These are phyloP conservation scores for Drosophila cyrtoloma DNA, from an alignment of 2,888 invertebrate species.

Conservation along the genomic window DNA sequence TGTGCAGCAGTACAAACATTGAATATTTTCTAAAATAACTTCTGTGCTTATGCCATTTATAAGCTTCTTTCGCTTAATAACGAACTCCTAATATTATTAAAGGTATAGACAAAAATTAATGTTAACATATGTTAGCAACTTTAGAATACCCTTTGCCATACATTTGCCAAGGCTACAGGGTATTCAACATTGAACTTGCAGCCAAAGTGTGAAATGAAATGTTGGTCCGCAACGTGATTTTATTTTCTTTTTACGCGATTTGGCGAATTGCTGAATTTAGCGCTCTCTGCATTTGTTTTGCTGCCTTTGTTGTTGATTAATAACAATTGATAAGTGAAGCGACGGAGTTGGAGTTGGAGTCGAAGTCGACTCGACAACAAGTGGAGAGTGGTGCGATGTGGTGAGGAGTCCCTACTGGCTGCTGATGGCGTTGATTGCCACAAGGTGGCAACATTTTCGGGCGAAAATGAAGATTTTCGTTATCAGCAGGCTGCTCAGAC, in stretches of 20 bases:
- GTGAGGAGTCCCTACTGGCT: conserved; percentile 40
- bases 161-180: conserved; percentile 4
- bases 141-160: background rate
- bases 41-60: background rate
- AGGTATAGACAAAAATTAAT: background rate
- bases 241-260: conserved; percentile 24
- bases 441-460: conserved; percentile 78
- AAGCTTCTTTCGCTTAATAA: background rate
- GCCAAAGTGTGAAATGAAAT: conserved; percentile 74
- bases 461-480: conserved; percentile 79
- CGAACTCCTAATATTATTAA: background rate
- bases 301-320: conserved; percentile 77
- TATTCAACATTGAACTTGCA: conserved; percentile 22
- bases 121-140: background rate
- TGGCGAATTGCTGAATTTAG: conserved; percentile 69
- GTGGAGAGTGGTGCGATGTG: conserved; percentile 6
- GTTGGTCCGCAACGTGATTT: conserved; percentile 48
- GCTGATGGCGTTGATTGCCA: conserved; percentile 76
- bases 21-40: background rate
- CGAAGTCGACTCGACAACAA: conserved; percentile 9
- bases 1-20: background rate
- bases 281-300: conserved; percentile 70
- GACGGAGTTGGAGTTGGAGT: background rate
- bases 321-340: conserved; percentile 77
- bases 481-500: conserved; percentile 50